phyloP scores from a whole-genome alignment of 2,888 invertebrate species.

The Cyaniris semiargus region DNA sequence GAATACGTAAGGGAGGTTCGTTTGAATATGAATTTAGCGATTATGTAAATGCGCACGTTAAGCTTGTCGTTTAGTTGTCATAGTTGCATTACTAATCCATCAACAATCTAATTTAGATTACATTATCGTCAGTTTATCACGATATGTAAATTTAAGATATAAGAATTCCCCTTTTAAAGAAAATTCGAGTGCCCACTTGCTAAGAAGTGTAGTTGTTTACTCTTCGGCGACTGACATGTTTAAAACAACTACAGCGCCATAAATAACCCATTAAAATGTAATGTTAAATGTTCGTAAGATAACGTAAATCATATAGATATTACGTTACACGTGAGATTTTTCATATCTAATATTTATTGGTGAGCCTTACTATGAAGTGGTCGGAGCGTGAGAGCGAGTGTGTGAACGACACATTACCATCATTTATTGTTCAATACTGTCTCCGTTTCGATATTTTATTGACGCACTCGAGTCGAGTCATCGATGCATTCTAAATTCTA shows the following conservation, averaged over 20 bases:
- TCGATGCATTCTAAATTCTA: conserved; percentile 34
- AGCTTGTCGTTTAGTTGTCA: conserved; percentile 45
- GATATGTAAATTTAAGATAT: not conserved
- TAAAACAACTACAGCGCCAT: not conserved
- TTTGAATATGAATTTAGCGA: conserved; percentile 52
- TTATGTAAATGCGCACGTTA: conserved; percentile 50
- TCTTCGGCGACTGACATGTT: not conserved
- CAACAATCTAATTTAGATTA: conserved; percentile 17
- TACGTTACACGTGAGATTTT: conserved; percentile 39
- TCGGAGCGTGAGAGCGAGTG: conserved; percentile 61
- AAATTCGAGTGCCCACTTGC: not conserved
- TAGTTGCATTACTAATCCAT: conserved; percentile 40
- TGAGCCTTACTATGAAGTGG: conserved; percentile 53
- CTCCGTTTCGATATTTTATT: conserved; percentile 59
- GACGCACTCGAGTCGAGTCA: conserved; percentile 50
- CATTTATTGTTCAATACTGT: conserved; percentile 64
- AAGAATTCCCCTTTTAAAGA: not conserved
- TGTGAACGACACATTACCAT: conserved; percentile 67
- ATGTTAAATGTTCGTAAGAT: conserved; percentile 26
- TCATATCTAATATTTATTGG: conserved; percentile 45
- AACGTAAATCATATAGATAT: conserved; percentile 39
- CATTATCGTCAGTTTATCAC: not conserved
- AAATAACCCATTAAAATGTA: conserved; percentile 14
- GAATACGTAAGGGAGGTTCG: conserved; percentile 61
- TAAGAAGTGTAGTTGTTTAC: not conserved